Conservation (phyloP, 2,888 invertebrate species). For the Acrocera orbiculus region DNA sequence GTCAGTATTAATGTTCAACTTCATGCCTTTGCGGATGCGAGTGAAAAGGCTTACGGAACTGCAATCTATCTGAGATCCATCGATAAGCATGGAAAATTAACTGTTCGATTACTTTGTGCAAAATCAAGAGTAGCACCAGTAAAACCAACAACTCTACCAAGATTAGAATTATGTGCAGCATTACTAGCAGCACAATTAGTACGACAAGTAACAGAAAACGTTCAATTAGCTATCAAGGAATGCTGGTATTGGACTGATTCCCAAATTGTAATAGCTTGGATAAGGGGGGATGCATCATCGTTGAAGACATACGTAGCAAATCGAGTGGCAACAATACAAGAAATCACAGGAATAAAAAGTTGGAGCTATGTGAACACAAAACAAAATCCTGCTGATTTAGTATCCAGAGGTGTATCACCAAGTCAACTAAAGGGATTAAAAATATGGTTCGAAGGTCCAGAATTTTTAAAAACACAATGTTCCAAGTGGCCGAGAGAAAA, state of each 20-base stretch:
- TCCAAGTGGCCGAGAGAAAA: not conserved
- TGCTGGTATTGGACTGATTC: conserved; percentile 2
- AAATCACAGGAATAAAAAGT: not conserved
- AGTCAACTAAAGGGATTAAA: conserved; percentile 3
- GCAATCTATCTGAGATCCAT: not conserved
- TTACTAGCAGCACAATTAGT: conserved; percentile 1
- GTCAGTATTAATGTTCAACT: not conserved
- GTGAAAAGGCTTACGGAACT: conserved; percentile 5
- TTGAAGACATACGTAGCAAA: conserved; percentile 9
- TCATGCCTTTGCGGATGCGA: conserved; percentile 4
- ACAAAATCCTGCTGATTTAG: conserved; percentile 11
- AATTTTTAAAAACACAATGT: not conserved
- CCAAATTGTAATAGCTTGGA: conserved; percentile 1
- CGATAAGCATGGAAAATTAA: conserved; percentile 4
- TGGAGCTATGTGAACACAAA: conserved; percentile 8
- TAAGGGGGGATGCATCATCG: not conserved
- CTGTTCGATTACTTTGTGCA: conserved; percentile 5
- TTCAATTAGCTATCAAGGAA: not conserved
- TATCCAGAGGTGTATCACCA: conserved; percentile 10
- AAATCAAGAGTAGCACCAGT: conserved; percentile 10
- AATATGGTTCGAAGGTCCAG: conserved; percentile 13
- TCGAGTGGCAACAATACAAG: conserved; percentile 10
- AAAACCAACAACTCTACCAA: conserved; percentile 13
- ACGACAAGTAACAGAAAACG: not conserved
- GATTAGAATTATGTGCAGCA: conserved; percentile 13